Conservation (phyloP, 1,140 invertebrate genomes). For the Lordiphosa mommai region DNA sequence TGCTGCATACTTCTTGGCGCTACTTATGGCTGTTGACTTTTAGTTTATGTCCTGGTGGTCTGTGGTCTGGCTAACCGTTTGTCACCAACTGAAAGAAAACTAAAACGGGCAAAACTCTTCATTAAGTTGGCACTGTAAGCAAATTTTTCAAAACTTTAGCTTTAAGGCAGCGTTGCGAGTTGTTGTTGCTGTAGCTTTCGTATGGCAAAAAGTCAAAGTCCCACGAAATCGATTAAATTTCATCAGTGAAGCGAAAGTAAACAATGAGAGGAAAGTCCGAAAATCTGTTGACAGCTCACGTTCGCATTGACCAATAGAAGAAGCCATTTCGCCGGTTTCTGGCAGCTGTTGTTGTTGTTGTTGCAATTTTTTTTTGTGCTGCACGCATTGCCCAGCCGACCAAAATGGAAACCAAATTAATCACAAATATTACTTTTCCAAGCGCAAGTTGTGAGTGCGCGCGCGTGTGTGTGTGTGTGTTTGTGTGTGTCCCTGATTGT, state of each 20-base stretch:
- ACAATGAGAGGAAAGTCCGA: slow-evolving; percentile 29
- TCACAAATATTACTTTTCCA: slow-evolving; percentile 66
- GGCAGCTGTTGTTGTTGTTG: slow-evolving; percentile 12
- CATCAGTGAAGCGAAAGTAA: slow-evolving; percentile 62
- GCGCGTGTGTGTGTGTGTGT: slow-evolving; percentile 4
- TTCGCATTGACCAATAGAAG: slow-evolving; percentile 51
- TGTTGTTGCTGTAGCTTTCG: too few relatives aligned
- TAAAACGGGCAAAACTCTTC: slow-evolving; percentile 41
- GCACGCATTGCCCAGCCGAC: slow-evolving; percentile 50
- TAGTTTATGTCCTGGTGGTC: slow-evolving; percentile 33
- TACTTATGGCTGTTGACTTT: slow-evolving; percentile 68
- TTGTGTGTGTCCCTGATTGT: slow-evolving; percentile 30
- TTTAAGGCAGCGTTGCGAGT: too few relatives aligned
- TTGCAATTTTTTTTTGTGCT: slow-evolving; percentile 41
- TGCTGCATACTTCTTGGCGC: slow-evolving; percentile 49
- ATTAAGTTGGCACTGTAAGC: slow-evolving; percentile 68
- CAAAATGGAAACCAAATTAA: slow-evolving; percentile 71
- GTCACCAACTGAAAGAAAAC: slow-evolving; percentile 23
- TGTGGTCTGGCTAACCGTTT: slow-evolving; percentile 35
- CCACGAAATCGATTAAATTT: slow-evolving; percentile 69
- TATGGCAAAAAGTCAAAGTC: slow-evolving; percentile 29
- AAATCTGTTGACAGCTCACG: slow-evolving; percentile 74
- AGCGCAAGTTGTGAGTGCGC: not conserved
- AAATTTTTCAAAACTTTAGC: slow-evolving; percentile 72
- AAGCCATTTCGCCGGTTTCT: slow-evolving; percentile 37